These are phyloP conservation scores for Hypotaenidia philippensis DNA, from an alignment of 2,797 vertebrate genomes.

Conservation along the genomic window DNA sequence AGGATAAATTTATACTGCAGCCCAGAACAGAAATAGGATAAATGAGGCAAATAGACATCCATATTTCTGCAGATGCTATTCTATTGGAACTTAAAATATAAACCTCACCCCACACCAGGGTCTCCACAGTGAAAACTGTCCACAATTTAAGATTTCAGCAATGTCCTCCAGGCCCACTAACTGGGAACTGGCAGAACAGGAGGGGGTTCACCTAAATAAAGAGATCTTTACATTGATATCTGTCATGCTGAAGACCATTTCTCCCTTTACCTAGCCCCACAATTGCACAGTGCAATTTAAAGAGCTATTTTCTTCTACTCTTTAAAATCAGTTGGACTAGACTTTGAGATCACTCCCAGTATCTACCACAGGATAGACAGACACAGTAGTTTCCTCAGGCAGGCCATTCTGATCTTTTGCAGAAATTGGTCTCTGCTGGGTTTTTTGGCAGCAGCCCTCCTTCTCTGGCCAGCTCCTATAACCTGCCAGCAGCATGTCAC, in stretches of 20 bases:
- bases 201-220: neutral
- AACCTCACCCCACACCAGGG: neutral
- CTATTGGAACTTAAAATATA: neutral
- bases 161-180: neutral
- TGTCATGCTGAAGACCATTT: neutral
- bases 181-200: neutral
- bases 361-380: neutral
- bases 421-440: neutral
- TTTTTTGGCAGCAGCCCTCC: constrained; percentile 26
- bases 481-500: constrained; percentile 5
- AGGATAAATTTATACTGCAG: neutral
- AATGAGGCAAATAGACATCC: neutral
- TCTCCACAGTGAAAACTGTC: neutral
- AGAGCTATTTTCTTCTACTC: neutral
- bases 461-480: neutral
- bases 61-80: neutral
- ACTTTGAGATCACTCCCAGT: neutral
- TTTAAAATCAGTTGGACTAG: neutral
- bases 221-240: neutral
- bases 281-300: neutral
- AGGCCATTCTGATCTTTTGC: neutral
- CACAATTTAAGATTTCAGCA: neutral
- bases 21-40: neutral
- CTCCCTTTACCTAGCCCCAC: neutral
- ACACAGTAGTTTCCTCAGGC: neutral